Evolutionary conservation across 1,140 invertebrate genomes (phyloP).

Genomic region (Helicorthomorpha holstii): DNA sequence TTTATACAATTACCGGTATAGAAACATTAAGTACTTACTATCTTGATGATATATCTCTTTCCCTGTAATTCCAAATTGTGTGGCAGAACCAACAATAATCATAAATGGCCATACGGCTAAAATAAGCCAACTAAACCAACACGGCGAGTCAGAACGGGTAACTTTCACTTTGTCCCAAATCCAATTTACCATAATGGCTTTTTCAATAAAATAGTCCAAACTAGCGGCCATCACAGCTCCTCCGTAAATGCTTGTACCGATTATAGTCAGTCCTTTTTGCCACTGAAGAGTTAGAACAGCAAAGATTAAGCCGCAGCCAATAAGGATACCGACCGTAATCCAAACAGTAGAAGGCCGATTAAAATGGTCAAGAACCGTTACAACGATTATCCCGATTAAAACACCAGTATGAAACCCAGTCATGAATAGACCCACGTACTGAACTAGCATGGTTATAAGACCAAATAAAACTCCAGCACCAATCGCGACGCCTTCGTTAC

Average conservation of each 20-base stretch:
- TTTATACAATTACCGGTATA: not conserved
- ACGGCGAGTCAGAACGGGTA: constrained; percentile 32
- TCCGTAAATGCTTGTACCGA: constrained; percentile 58
- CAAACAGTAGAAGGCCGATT: constrained; percentile 34
- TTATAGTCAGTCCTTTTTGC: constrained; percentile 51
- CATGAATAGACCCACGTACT: constrained; percentile 66
- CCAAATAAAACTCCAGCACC: constrained; percentile 58
- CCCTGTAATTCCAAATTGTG: constrained; percentile 50
- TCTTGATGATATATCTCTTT: constrained; percentile 44
- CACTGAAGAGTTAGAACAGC: constrained; percentile 54
- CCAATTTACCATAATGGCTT: constrained; percentile 43
- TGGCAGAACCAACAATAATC: constrained; percentile 43
- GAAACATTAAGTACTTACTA: constrained; percentile 24
- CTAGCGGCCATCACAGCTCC: constrained; percentile 49
- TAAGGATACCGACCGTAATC: constrained; percentile 46
- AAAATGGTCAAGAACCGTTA: constrained; percentile 27
- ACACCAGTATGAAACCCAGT: constrained; percentile 62
- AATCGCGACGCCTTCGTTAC: constrained; percentile 52
- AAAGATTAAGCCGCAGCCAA: constrained; percentile 45
- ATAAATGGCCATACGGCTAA: constrained; percentile 53
- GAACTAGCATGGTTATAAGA: constrained; percentile 56
- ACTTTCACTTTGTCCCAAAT: constrained; percentile 35
- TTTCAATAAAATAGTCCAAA: constrained; percentile 59
- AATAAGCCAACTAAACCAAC: constrained; percentile 58
- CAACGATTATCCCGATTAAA: constrained; percentile 38